Evolutionary conservation across 2,888 invertebrate species (phyloP).

Genomic region (Orchesellides sinensis): DNA sequence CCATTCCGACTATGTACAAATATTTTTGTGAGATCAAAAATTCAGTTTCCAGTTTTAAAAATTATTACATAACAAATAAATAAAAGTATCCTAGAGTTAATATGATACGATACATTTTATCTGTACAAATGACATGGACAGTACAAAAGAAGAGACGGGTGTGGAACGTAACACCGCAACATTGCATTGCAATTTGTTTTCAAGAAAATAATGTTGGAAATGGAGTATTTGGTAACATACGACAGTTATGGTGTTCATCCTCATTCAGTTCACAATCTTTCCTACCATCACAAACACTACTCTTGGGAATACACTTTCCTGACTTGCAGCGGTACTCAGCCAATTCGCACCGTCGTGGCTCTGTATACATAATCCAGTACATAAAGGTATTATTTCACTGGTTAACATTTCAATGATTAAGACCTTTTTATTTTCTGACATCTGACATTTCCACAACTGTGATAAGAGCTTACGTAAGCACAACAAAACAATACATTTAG

Average conservation of each 20-base stretch:
- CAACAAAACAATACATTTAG: no score
- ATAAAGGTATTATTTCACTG: not conserved
- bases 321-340: slow-evolving; percentile 74
- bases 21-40: no score
- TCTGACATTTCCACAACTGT: not conserved
- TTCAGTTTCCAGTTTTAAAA: not conserved
- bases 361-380: no score
- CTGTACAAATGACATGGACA: not conserved
- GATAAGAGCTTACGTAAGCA: no score
- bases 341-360: slow-evolving; percentile 30
- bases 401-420: slow-evolving; percentile 25
- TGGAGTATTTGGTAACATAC: slow-evolving; percentile 39
- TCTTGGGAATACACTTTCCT: slow-evolving; percentile 75
- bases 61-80: no score
- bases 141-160: slow-evolving; percentile 26
- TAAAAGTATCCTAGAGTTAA: no score
- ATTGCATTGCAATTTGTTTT: not conserved
- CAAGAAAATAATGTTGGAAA: slow-evolving; percentile 12
- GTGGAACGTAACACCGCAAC: slow-evolving; percentile 16
- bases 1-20: not conserved
- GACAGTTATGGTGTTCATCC: slow-evolving; percentile 57
- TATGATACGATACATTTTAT: no score
- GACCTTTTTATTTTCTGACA: slow-evolving; percentile 3
- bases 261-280: slow-evolving; percentile 74
- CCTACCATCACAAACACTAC: slow-evolving; percentile 75